Evolutionary conservation across 2,113 vertebrate species (phyloP).

Genomic region (Pangasianodon gigas): DNA sequence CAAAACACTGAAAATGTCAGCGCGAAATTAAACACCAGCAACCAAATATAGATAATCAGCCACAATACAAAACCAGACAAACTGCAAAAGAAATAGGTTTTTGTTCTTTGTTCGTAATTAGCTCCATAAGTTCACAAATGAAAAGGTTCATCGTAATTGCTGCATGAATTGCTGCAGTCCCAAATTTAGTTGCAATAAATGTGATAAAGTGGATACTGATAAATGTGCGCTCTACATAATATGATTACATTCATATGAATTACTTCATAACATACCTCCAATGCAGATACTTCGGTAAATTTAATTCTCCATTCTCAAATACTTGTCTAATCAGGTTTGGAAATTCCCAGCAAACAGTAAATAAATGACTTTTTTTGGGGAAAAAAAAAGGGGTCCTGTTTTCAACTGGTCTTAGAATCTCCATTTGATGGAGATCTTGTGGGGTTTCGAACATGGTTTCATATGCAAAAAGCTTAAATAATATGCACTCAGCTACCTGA

Average conservation of each 20-base stretch:
- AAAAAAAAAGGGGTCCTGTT: not conserved
- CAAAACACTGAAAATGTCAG: slow-evolving; percentile 26
- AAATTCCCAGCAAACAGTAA: slow-evolving; percentile 12
- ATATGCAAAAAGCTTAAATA: not conserved
- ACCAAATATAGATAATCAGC: slow-evolving; percentile 24
- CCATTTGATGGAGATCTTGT: not conserved
- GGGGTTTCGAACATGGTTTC: not conserved
- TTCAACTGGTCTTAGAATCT: not conserved
- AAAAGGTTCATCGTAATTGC: slow-evolving; percentile 10
- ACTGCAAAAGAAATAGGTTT: not conserved
- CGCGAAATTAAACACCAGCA: slow-evolving; percentile 14
- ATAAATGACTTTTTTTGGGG: slow-evolving; percentile 22
- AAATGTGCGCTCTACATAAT: not conserved
- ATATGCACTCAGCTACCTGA: not conserved
- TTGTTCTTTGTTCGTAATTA: not conserved
- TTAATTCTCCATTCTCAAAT: slow-evolving; percentile 25
- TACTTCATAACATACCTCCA: not conserved
- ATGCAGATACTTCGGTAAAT: not conserved
- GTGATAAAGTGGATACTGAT: not conserved
- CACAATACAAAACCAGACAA: slow-evolving; percentile 5
- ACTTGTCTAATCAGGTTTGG: slow-evolving; percentile 33
- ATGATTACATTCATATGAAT: not conserved
- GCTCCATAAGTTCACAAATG: not conserved
- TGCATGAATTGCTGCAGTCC: not conserved
- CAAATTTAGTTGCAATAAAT: not conserved